Evolutionary conservation across 2,888 invertebrate genomes (phyloP), one percentile per base, ranked within the genome.

Genomic region (Cheilosia variabilis): DNA sequence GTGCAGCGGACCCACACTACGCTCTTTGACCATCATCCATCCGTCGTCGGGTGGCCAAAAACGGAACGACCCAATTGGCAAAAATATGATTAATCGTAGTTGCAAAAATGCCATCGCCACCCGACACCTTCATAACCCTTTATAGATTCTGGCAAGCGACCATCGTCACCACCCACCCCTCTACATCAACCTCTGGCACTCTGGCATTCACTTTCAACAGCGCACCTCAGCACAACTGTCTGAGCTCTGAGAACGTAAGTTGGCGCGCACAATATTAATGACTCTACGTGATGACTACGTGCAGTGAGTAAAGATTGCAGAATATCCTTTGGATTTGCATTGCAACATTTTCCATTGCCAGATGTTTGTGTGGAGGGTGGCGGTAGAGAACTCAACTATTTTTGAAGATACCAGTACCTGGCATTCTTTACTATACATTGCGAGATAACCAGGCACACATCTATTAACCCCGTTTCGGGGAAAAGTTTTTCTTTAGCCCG

Each of bases 71-170:
- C 89, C 90, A 91, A 90, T 91, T 90, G 91, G 90, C 89, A 88
- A 88, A 88, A 90, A 90, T 90, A 90, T 91, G 91, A 91, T 91
- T 91, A 91, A 91, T 90, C 88, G 88, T 88, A 89, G 86, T 86
- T 86, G 80, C 80, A 77, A 80, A 86, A 76, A 86, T 81, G 86
- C 86, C 86, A 86, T 81, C 71, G 10, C 86, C 80, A 86, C 80
- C 86, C 86, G 86, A 71, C 15, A 43, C 79, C 63, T 27, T 52
- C 52, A 68, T 47, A 68, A 62, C 52, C 75, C 76, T 80, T 76
- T 62, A 37, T 37, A 76, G 58, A 31, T 75, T 52, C 37, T 79
- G 79, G 79, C 78, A 79, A 22, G 57, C 62, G 57, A 58, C 60
- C 71, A n/a, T 24, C 45, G 45, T 17, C 24, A 27, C 22, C 60